Evolutionary conservation across 2,888 invertebrate genomes (phyloP), one percentile per base, ranked within the genome.

Genomic region (Orthosia incerta): DNA sequence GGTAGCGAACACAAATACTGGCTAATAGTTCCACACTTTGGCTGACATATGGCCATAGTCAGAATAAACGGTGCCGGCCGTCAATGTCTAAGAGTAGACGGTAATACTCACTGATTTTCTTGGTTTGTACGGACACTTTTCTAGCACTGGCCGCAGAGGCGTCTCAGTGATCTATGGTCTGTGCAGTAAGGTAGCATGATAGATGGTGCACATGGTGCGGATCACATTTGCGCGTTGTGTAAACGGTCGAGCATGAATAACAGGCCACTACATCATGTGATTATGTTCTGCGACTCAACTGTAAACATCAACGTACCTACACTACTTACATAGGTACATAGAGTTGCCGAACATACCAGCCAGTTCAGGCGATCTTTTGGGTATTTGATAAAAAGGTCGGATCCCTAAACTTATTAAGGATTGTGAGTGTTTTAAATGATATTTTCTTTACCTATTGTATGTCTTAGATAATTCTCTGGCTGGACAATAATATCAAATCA

Each of bases 181-280:
- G 71, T 57, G 68, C 68, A 70, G n/a, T 65, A 68, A 77, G 64
- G 72, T 74, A 48, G 62, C 55, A n/a, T 76, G 82, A 86, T 80
- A 67, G 50, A 86, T 81, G 62, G 70, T 66, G 75, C 88, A 87
- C 80, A 83, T 88, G 88, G 86, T 39, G 55, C 46, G 71, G 73
- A 83, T 85, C 79, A 80, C 74, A 82, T 85, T 72, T 63, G 77
- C 71, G 78, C 74, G 71, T 70, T 82, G 66, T 74, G 79, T 82
- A 82, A 78, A 80, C 69, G 76, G 45, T 65, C 69, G 75, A 26
- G 16, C 63, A 61, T 55, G 60, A 63, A 76, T 63, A 80, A 74
- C 74, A 70, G 59, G 60, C 62, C 76, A 70, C 57, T 83, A 83
- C 59, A 82, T 71, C 79, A 78, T 78, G 74, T 78, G 79, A 77